Base-by-base conservation (phyloP, 2,797 vertebrate genomes). In the Novumbra hubbsi region DNA sequence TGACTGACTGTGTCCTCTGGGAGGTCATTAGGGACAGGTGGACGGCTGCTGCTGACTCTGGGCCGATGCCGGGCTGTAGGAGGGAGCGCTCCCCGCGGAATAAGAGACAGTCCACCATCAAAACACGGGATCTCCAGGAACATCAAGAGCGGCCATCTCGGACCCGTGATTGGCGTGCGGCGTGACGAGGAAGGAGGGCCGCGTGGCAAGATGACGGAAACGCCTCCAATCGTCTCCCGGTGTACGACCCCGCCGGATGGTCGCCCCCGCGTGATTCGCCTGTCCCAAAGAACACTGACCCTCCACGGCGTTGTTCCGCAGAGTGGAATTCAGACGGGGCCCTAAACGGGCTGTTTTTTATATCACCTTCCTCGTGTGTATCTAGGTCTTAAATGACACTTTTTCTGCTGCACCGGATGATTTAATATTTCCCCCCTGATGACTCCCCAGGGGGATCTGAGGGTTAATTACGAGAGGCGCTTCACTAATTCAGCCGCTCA, bases 11-110 rank as follows among this genome's bases (percentile, higher is more conserved):
- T 70, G 68, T 90, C 86, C 85, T 78, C 78, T 75, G 88, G 89
- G 91, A 89, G 80, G 91, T 91, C 89, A 92, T 91, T 91, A 91
- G 73, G 86, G 86, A 81, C 80, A 79, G 71, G 77, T 71, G 69
- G 66, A 57, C 63, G 73, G 67, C 68, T 80, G 80, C 84, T 79
- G 21, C 21, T 57, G 55, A 24, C 55, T 9, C 55, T 12, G 4
- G 55, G 55, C 55, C 24, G 55, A 57, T 57, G 55, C 8, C 12
- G 9, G 55, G 21, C 55, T 30, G 78, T 72, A 75, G 72, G 84
- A 80, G 86, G 83, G 81, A 80, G 83, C 1, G 16, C 73, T 91
- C 86, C 85, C 88, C 77, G 73, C 81, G 85, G 88, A 88, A 88
- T 79, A 87, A 84, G 78, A 87, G 69, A 67, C 79, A 88, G 78